phyloP scores from a whole-genome alignment of 2,888 invertebrate genomes.

The Lottia scabra region DNA sequence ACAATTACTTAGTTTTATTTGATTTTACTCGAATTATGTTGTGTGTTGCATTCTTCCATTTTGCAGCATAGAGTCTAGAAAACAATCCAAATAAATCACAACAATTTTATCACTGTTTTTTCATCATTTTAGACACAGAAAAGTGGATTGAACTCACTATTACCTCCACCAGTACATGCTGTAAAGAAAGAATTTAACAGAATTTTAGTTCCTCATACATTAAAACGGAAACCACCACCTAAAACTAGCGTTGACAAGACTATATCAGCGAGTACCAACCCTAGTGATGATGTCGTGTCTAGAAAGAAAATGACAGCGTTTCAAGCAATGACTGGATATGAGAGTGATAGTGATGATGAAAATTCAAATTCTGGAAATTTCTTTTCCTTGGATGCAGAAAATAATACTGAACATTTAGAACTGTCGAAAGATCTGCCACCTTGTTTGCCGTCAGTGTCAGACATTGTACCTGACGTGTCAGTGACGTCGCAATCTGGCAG shows the following conservation, averaged over 20 bases:
- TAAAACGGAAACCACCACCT: conserved; percentile 35
- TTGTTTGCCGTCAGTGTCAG: conserved; percentile 6
- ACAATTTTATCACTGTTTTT: too few species aligned
- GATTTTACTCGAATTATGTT: too few species aligned
- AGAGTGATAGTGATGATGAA: conserved; percentile 53
- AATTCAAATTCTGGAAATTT: conserved; percentile 37
- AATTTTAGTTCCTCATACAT: conserved; percentile 50
- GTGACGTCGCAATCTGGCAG: not conserved
- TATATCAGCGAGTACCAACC: conserved; percentile 8
- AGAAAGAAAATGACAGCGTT: conserved; percentile 23
- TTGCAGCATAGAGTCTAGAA: too few species aligned
- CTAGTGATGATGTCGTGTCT: conserved; percentile 17
- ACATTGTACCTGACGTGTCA: not conserved
- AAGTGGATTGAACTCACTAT: conserved; percentile 47
- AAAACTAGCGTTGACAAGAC: conserved; percentile 3
- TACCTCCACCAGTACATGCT: conserved; percentile 57
- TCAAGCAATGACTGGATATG: conserved; percentile 36
- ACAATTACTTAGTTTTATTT: too few species aligned
- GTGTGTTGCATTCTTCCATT: too few species aligned
- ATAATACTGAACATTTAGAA: not conserved
- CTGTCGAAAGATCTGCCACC: conserved; percentile 7
- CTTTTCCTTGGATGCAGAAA: conserved; percentile 39
- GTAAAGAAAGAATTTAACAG: conserved; percentile 55
- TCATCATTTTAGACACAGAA: conserved; percentile 39
- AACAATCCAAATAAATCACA: too few species aligned